phyloP scores from a whole-genome alignment of 1,140 invertebrate species.

The Temnothorax curvispinosus region DNA sequence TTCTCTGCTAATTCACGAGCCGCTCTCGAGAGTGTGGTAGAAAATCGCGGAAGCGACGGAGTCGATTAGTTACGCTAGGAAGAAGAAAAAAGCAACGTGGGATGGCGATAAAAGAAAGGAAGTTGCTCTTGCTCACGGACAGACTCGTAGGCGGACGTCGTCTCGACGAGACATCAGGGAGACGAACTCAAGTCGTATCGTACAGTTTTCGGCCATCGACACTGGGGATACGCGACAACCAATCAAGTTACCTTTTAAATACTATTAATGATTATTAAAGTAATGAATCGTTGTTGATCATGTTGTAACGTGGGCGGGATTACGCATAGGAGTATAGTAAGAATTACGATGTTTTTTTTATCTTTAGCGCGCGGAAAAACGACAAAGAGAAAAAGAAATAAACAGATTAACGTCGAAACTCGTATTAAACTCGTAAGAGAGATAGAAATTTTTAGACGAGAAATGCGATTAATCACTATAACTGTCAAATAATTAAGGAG shows the following conservation, averaged over 20 bases:
- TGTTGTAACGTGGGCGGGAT: constrained; percentile 76
- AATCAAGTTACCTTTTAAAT: constrained; percentile 85
- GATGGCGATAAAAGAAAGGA: constrained; percentile 46
- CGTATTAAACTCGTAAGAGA: constrained; percentile 27
- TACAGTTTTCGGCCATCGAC: constrained; percentile 74
- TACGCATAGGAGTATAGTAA: constrained; percentile 73
- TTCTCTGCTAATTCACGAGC: constrained; percentile 6
- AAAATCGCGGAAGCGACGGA: constrained; percentile 15
- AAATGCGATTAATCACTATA: constrained; percentile 44
- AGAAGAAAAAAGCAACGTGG: constrained; percentile 21
- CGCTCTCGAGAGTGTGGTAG: neutral
- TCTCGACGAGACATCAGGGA: constrained; percentile 49
- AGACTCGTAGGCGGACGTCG: constrained; percentile 64
- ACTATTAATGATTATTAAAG: constrained; percentile 76
- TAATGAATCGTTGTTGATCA: constrained; percentile 82
- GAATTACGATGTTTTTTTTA: constrained; percentile 73
- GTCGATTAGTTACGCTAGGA: constrained; percentile 36
- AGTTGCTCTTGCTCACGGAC: constrained; percentile 73
- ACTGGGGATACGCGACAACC: constrained; percentile 83
- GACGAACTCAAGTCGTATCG: constrained; percentile 60
- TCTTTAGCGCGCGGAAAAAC: constrained; percentile 69
- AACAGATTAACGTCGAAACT: constrained; percentile 28
- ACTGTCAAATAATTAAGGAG: constrained; percentile 42
- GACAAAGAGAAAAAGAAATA: constrained; percentile 13
- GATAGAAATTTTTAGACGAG: constrained; percentile 28